phyloP scores from a whole-genome alignment of 1,140 invertebrate species.

The Ips typographus region DNA sequence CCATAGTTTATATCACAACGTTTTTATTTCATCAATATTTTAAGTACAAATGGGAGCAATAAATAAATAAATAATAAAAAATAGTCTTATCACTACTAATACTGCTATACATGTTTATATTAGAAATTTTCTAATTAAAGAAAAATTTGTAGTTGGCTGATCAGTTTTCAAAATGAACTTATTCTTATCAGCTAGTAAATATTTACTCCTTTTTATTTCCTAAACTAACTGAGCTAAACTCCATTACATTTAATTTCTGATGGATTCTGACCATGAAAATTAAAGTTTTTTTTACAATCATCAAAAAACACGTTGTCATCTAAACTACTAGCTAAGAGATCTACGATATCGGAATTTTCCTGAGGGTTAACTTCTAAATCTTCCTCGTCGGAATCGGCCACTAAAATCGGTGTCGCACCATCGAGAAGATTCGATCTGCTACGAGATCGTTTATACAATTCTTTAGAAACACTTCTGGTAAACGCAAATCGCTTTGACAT shows the following conservation, averaged over 20 bases:
- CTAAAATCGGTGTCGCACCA: slow-evolving; percentile 67
- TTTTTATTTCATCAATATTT: neutral
- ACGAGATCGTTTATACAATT: slow-evolving; percentile 61
- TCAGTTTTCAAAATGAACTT: too few relatives aligned
- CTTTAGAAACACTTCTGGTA: slow-evolving; percentile 65
- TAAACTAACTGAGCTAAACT: slow-evolving; percentile 15
- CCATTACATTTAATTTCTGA: slow-evolving; percentile 40
- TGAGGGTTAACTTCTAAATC: slow-evolving; percentile 33
- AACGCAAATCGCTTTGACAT: slow-evolving; percentile 66
- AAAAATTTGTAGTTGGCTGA: neutral
- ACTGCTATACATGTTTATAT: slow-evolving; percentile 2
- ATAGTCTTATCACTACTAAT: neutral
- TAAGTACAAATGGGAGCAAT: slow-evolving; percentile 2
- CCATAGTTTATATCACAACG: neutral
- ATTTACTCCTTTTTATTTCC: neutral
- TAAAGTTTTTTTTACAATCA: slow-evolving; percentile 35
- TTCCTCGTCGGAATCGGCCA: slow-evolving; percentile 56
- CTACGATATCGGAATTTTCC: slow-evolving; percentile 38
- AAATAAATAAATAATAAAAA: slow-evolving; percentile 6
- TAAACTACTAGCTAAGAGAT: slow-evolving; percentile 33
- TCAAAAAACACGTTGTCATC: slow-evolving; percentile 41
- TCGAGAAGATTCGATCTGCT: slow-evolving; percentile 65
- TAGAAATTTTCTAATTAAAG: neutral
- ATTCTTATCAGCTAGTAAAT: neutral
- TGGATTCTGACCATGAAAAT: slow-evolving; percentile 29